A percentile compares a stretch with the other conserved stretches of the same genome.
Evolutionary conservation across 2,888 invertebrate species (phyloP).

Genomic region (Caenorhabditis becei): DNA sequence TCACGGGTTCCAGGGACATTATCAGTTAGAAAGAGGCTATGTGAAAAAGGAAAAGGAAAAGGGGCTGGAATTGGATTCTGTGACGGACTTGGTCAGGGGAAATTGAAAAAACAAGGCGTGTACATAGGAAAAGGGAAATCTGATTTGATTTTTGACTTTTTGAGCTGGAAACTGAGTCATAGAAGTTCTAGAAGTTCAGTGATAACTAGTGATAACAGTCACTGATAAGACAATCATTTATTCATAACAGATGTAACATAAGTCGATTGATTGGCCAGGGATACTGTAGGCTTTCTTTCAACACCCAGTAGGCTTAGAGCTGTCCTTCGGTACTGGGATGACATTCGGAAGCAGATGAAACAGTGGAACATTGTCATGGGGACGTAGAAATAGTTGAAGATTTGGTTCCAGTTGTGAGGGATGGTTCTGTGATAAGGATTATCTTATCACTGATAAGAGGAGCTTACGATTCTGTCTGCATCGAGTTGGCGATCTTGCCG

Average conservation of each 20-base stretch:
- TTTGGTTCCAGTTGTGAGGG: conserved; percentile 38
- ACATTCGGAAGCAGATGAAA: conserved; percentile 38
- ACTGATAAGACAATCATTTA: background rate
- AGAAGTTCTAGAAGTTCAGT: too few relatives aligned
- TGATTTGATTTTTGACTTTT: background rate
- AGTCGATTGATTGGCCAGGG: background rate
- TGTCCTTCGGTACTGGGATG: conserved; percentile 29
- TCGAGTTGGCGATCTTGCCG: conserved; percentile 26
- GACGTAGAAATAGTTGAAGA: conserved; percentile 34
- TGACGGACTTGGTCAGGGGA: too few relatives aligned
- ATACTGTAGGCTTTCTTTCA: background rate
- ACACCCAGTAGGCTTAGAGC: background rate
- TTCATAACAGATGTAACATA: background rate
- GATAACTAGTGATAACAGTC: background rate
- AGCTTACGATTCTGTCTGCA: conserved; percentile 40
- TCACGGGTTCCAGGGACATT: background rate
- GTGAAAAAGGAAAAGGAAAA: background rate
- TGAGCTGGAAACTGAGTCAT: too few relatives aligned
- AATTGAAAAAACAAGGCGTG: too few relatives aligned
- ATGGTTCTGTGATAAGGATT: conserved; percentile 20
- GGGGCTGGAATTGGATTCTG: too few relatives aligned
- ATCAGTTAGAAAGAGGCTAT: too few relatives aligned
- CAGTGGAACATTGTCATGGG: conserved; percentile 45
- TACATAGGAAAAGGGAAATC: background rate
- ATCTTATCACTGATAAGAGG: background rate